These are phyloP conservation scores for Zapus hudsonius DNA, from an alignment of 2,113 vertebrate species.

Conservation along the genomic window DNA sequence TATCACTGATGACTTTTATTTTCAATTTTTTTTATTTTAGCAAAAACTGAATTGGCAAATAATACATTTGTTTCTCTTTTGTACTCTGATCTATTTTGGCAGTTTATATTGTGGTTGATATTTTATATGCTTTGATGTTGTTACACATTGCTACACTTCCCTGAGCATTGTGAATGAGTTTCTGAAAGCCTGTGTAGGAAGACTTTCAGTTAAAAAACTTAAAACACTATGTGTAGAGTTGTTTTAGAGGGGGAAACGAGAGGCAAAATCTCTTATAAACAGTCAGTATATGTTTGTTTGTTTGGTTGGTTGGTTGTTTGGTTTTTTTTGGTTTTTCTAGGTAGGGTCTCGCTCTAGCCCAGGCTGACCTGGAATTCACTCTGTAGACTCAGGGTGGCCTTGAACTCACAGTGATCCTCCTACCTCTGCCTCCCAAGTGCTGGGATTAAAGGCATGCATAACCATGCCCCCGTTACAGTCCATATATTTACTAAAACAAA, in stretches of 20 bases:
- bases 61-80: slow-evolving; percentile 51
- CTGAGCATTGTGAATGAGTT: slow-evolving; percentile 38
- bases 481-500: slow-evolving; percentile 52
- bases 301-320: too few relatives aligned
- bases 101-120: slow-evolving; percentile 64
- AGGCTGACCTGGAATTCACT: too few relatives aligned
- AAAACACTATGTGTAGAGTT: slow-evolving; percentile 26
- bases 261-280: slow-evolving; percentile 8
- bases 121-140: slow-evolving; percentile 65
- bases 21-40: slow-evolving; percentile 53
- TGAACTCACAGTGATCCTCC: too few relatives aligned
- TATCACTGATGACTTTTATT: slow-evolving; percentile 42
- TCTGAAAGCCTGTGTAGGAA: slow-evolving; percentile 39
- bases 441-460: too few relatives aligned
- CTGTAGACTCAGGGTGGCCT: too few relatives aligned
- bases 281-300: too few relatives aligned
- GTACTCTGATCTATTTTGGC: slow-evolving; percentile 49
- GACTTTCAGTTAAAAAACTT: slow-evolving; percentile 51
- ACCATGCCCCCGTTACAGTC: too few relatives aligned
- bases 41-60: slow-evolving; percentile 50
- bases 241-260: background rate
- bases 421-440: too few relatives aligned
- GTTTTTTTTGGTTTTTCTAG: too few relatives aligned
- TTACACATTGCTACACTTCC: slow-evolving; percentile 42
- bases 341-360: too few relatives aligned